These are phyloP conservation scores for Zaprionus nigranus DNA, from an alignment of 1,140 invertebrate genomes.

Conservation along the genomic window DNA sequence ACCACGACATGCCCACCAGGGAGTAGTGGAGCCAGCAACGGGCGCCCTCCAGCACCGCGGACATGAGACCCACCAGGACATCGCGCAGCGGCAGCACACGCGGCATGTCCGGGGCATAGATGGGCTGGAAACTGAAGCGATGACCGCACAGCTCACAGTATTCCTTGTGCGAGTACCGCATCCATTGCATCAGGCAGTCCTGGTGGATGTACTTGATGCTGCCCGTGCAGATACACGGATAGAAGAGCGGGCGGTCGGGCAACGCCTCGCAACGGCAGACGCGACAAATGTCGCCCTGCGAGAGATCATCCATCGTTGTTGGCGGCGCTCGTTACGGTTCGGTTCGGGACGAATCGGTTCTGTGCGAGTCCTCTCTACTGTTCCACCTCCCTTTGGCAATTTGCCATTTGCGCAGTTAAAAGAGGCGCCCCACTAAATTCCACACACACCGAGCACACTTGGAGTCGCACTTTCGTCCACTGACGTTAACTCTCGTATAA, in stretches of 20 bases:
- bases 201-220: slow-evolving; percentile 99
- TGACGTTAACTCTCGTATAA: not conserved
- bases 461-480: not conserved
- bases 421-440: slow-evolving; percentile 38
- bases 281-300: slow-evolving; percentile 90
- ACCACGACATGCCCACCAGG: slow-evolving; percentile 97
- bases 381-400: slow-evolving; percentile 33
- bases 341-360: slow-evolving; percentile 5
- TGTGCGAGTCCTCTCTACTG: slow-evolving; percentile 17
- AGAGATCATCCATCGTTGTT: slow-evolving; percentile 75
- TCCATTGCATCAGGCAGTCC: slow-evolving; percentile 95
- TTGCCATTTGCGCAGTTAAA: slow-evolving; percentile 63
- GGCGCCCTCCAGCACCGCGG: slow-evolving; percentile 95
- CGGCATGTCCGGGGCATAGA: slow-evolving; percentile 99
- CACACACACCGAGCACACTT: slow-evolving; percentile 1
- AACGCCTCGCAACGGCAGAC: slow-evolving; percentile 98
- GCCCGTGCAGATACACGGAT: slow-evolving; percentile 99
- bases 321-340: not conserved
- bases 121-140: slow-evolving; percentile 98
- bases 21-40: slow-evolving; percentile 99
- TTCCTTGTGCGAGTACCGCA: slow-evolving; percentile 98
- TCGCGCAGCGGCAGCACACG: slow-evolving; percentile 93
- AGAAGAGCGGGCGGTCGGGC: slow-evolving; percentile 92
- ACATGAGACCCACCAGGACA: slow-evolving; percentile 94
- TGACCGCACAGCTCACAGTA: slow-evolving; percentile 99